These are phyloP conservation scores for Puma concolor DNA, from an alignment of 2,113 vertebrate genomes.

Conservation along the genomic window DNA sequence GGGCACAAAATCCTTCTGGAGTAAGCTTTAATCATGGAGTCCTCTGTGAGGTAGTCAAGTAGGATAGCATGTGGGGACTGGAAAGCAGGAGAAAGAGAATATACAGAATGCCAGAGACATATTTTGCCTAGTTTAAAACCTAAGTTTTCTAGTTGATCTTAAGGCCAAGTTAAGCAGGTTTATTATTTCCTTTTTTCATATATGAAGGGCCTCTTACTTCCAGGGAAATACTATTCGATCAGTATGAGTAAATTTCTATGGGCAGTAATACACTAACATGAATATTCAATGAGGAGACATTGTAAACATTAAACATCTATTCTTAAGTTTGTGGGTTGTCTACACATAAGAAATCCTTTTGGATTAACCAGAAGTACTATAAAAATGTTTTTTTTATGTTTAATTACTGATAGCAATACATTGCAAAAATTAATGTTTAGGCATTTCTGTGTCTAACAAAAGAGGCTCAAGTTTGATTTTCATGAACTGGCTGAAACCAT, in stretches of 20 bases:
- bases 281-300: not conserved
- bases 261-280: slow-evolving; percentile 39
- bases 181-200: slow-evolving; percentile 31
- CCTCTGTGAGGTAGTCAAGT: not conserved
- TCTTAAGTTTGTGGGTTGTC: slow-evolving; percentile 32
- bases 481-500: not conserved
- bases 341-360: slow-evolving; percentile 20
- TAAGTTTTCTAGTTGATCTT: not conserved
- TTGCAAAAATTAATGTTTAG: slow-evolving; percentile 37
- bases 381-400: slow-evolving; percentile 39
- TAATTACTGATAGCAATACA: slow-evolving; percentile 44
- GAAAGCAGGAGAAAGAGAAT: slow-evolving; percentile 33
- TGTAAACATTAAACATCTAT: slow-evolving; percentile 18
- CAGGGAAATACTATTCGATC: slow-evolving; percentile 33
- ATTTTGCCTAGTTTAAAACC: not conserved
- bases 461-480: slow-evolving; percentile 23
- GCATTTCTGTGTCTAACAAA: slow-evolving; percentile 54
- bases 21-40: slow-evolving; percentile 5
- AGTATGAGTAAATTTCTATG: not conserved
- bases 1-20: not conserved
- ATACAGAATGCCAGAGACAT: slow-evolving; percentile 6
- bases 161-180: not conserved
- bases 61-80: not conserved
- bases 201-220: not conserved
- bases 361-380: not conserved